phyloP scores from a whole-genome alignment of 2,888 invertebrate genomes.

The Ganaspis brasiliensis region DNA sequence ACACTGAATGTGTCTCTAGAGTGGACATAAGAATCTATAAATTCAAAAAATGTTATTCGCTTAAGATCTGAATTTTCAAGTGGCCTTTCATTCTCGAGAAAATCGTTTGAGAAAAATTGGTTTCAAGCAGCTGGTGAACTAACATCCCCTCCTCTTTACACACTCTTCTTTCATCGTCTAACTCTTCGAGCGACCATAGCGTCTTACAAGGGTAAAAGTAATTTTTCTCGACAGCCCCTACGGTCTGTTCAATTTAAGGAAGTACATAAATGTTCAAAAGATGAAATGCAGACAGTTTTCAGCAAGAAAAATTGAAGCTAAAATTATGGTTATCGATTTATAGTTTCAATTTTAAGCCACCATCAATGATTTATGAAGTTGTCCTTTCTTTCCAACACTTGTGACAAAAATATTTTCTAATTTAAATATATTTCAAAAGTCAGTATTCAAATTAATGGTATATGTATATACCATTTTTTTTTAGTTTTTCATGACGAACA shows the following conservation, averaged over 20 bases:
- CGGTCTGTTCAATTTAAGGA: conserved; percentile 40
- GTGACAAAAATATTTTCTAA: not conserved
- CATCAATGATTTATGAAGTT: not conserved
- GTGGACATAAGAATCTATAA: not conserved
- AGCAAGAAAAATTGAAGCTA: conserved; percentile 22
- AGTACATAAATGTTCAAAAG: conserved; percentile 43
- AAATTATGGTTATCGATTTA: conserved; percentile 18
- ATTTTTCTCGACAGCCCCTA: conserved; percentile 39
- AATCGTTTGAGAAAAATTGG: conserved; percentile 41
- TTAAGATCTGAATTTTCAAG: conserved; percentile 36
- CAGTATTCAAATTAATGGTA: no score
- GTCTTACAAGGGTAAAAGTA: conserved; percentile 40
- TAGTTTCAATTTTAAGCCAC: conserved; percentile 6
- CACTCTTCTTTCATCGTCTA: conserved; percentile 26
- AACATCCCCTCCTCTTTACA: conserved; percentile 17
- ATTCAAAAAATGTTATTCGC: conserved; percentile 28
- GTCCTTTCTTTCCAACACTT: not conserved
- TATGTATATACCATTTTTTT: no score
- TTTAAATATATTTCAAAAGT: no score
- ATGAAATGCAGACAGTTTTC: conserved; percentile 34
- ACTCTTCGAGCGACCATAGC: conserved; percentile 40
- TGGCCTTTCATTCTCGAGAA: conserved; percentile 17
- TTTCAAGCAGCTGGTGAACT: conserved; percentile 42
- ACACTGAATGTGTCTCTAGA: not conserved
- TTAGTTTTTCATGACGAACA: no score